These are phyloP conservation scores for Metopia argyrocephala DNA, from an alignment of 2,888 invertebrate species.

Conservation along the genomic window DNA sequence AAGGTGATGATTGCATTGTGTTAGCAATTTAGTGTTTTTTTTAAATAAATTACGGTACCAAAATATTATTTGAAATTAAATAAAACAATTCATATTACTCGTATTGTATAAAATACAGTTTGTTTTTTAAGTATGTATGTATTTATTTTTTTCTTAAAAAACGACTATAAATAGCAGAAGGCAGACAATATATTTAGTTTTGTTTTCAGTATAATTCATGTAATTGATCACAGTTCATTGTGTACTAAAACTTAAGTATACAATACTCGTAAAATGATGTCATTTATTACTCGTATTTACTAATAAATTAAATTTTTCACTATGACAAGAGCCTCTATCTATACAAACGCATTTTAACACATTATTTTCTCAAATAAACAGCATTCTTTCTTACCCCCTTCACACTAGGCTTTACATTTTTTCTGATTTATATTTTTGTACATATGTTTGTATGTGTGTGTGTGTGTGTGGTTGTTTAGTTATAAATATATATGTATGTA, in stretches of 20 bases:
- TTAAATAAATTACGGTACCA: no score
- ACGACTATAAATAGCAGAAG: no score
- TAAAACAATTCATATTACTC: no score
- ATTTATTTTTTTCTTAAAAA: no score
- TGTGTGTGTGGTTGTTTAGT: background rate
- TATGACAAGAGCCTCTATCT: conserved; percentile 50
- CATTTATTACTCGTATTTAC: conserved; percentile 56
- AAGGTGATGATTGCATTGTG: no score
- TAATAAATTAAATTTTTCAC: conserved; percentile 57
- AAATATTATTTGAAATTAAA: no score
- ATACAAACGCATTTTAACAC: conserved; percentile 1
- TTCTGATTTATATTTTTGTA: background rate
- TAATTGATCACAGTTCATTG: conserved; percentile 57
- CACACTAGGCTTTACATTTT: no score
- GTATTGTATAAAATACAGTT: no score
- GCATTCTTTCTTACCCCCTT: no score
- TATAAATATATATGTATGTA: background rate
- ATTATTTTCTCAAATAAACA: background rate
- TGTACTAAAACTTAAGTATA: conserved; percentile 10
- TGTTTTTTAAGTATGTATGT: no score
- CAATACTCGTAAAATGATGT: conserved; percentile 59
- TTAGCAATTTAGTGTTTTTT: no score
- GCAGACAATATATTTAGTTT: background rate
- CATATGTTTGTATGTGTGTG: background rate
- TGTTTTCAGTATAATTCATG: no score